phyloP scores from a whole-genome alignment of 2,888 invertebrate species.

The Phlogophora meticulosa region DNA sequence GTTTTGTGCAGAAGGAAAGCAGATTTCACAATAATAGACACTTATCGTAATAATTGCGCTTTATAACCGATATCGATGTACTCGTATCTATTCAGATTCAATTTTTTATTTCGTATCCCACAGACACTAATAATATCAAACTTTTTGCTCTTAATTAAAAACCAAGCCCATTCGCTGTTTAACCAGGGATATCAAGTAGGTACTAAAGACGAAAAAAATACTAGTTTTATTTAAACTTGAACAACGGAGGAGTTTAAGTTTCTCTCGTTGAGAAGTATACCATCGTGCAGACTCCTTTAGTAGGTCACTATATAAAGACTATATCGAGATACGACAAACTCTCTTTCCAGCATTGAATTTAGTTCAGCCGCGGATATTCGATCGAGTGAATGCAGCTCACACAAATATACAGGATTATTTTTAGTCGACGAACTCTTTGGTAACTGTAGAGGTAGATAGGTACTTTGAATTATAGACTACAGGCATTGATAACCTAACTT shows the following conservation, averaged over 20 bases:
- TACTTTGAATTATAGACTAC: background rate
- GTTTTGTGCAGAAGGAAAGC: slow-evolving; percentile 72
- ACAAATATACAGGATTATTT: slow-evolving; percentile 67
- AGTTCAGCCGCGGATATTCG: slow-evolving; percentile 72
- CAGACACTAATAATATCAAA: background rate
- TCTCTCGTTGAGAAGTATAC: slow-evolving; percentile 45
- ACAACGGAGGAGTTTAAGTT: slow-evolving; percentile 6
- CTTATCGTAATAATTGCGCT: slow-evolving; percentile 47
- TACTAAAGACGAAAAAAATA: slow-evolving; percentile 2
- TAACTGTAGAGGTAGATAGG: background rate
- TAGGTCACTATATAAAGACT: slow-evolving; percentile 71
- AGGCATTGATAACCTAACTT: too few species aligned
- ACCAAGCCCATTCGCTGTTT: background rate
- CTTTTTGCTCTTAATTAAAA: too few species aligned
- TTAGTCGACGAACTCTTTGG: slow-evolving; percentile 28
- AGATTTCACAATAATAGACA: slow-evolving; percentile 70
- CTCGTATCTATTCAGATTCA: background rate
- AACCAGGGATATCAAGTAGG: background rate
- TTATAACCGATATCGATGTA: background rate
- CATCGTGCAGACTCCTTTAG: slow-evolving; percentile 43
- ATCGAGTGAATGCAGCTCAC: slow-evolving; percentile 78
- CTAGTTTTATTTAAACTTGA: background rate
- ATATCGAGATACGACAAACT: slow-evolving; percentile 45
- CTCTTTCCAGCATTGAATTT: slow-evolving; percentile 51
- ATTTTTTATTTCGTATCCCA: background rate